Evolutionary conservation across 2,797 vertebrate genomes (phyloP).

Genomic region (Coregonus suidteri): DNA sequence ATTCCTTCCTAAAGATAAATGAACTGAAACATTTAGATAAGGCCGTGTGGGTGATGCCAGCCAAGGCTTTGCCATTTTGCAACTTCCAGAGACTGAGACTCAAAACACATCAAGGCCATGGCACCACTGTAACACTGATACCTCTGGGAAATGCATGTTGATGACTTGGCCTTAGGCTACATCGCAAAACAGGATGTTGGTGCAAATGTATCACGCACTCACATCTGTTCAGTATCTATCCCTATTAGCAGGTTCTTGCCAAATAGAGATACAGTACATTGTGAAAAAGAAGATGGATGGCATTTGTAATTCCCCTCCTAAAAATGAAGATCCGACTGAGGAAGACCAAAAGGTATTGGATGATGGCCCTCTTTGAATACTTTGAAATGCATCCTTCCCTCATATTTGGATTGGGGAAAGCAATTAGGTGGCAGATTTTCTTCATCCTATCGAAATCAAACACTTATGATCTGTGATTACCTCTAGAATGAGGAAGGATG

Average conservation of each 20-base stretch:
- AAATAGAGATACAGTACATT: background rate
- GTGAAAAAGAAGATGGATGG: background rate
- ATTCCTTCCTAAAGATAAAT: slow-evolving; percentile 63
- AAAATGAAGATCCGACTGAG: background rate
- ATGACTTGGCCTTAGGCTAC: slow-evolving; percentile 10
- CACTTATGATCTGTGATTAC: no score
- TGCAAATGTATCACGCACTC: slow-evolving; percentile 12
- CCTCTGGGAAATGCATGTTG: slow-evolving; percentile 33
- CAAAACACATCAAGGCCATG: slow-evolving; percentile 30
- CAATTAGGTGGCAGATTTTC: no score
- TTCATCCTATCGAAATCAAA: no score
- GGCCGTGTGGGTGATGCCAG: slow-evolving; percentile 42
- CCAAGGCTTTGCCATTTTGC: slow-evolving; percentile 17
- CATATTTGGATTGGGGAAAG: background rate
- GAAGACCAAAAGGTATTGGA: background rate
- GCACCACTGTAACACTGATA: slow-evolving; percentile 40
- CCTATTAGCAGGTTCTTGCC: background rate
- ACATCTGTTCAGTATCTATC: background rate
- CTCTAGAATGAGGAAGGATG: no score
- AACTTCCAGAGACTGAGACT: slow-evolving; percentile 25
- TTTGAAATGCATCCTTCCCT: no score
- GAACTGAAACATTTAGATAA: slow-evolving; percentile 47
- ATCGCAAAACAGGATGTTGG: slow-evolving; percentile 33
- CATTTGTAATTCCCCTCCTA: background rate
- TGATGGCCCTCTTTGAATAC: background rate